Evolutionary conservation across 2,797 vertebrate species (phyloP), one percentile per base, ranked within the genome.

Genomic region (Anniella stebbinsi): DNA sequence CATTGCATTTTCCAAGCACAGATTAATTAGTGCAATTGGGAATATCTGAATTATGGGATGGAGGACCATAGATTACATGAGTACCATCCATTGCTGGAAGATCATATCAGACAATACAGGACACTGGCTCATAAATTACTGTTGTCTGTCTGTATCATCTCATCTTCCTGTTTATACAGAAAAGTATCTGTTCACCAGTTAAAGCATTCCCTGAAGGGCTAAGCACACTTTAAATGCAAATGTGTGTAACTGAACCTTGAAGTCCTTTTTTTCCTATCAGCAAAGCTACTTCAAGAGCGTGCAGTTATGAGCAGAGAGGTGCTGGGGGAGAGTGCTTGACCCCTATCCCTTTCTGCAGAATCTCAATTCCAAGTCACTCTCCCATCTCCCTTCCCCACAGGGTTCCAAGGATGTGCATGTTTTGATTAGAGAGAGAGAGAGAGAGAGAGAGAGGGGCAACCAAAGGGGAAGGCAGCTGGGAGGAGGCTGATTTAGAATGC

Each of bases 1-100:
- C 87, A 69, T 5, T 33, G 2, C 8, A 77, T 91, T 94, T 85
- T 87, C 84, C 41, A 90, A 92, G 77, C 11, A 63, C n/a, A 86
- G 69, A 89, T 72, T 63, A 90, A 91, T 90, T 85, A 91, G 69
- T 54, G 38, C 25, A 88, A 30, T 41, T 87, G 9, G 10, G 18
- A 85, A 21, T 28, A 80, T 67, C 2, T 89, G 13, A 69, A 93
- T 83, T 51, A 83, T 69, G 45, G 38, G 80, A 86, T 69, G 72
- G 8, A 17, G 15, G 80, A 38, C 60, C 12, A 66, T 0, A 0
- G 12, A 77, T 92, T 87, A 88, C 60, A 54, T 18, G 23, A 17
- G 0, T 45, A 67, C 3, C 3, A 57, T 89, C 88, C 41, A 83
- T 38, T 92, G 25, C 66, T 57, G 13, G 85, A 67, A 76, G 81